Conservation (phyloP, 2,797 vertebrate genomes). For the Dicrostonyx torquatus region DNA sequence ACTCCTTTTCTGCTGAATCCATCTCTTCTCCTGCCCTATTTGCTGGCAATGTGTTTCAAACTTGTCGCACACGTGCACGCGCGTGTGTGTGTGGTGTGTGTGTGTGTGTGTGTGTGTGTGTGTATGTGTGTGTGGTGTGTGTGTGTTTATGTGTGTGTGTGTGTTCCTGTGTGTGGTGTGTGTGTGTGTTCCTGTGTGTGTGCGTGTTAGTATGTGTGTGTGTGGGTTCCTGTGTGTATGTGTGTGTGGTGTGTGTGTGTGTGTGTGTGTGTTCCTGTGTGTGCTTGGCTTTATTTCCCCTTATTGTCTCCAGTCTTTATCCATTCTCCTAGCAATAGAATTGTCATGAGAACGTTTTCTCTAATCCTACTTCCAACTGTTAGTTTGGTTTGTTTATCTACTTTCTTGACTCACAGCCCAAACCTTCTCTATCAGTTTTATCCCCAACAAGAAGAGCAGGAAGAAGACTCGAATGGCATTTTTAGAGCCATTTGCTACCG, state of each 20-base stretch:
- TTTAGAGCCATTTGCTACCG: conserved; percentile 85
- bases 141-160: conserved; percentile 44
- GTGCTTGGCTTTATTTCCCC: conserved; percentile 46
- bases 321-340: conserved; percentile 67
- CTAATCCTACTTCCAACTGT: conserved; percentile 81
- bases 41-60: conserved; percentile 32
- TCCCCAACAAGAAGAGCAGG: conserved; percentile 79
- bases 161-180: not conserved
- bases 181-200: conserved; percentile 58
- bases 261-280: not conserved
- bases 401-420: conserved; percentile 86
- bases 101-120: conserved; percentile 62
- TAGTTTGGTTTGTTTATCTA: conserved; percentile 83
- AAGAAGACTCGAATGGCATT: conserved; percentile 83
- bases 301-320: conserved; percentile 68
- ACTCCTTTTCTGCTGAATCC: not conserved
- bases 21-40: conserved; percentile 51
- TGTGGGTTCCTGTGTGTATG: conserved; percentile 40
- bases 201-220: conserved; percentile 62
- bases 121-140: conserved; percentile 61
- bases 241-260: conserved; percentile 59
- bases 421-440: conserved; percentile 81
- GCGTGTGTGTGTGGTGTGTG: too few relatives aligned
- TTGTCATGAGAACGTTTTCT: conserved; percentile 78
- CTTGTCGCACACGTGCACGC: conserved; percentile 36